Conservation (phyloP, 2,888 invertebrate genomes). For the Loripinus fragilis region DNA sequence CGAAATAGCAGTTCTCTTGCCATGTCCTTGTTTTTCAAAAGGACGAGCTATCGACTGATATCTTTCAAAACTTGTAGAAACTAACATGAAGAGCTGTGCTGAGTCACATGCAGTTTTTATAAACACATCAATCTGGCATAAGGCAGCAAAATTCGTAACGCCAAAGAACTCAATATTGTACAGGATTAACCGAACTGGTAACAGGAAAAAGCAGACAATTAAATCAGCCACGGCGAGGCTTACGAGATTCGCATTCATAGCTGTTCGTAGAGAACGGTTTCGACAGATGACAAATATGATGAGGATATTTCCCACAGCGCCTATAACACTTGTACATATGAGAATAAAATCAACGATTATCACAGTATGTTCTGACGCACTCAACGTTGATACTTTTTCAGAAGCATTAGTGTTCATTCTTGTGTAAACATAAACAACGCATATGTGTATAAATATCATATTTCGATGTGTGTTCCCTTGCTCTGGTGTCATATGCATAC, state of each 20-base stretch:
- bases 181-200: constrained; percentile 63
- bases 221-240: constrained; percentile 61
- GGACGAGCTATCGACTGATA: constrained; percentile 74
- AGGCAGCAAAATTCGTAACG: not conserved
- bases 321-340: constrained; percentile 14
- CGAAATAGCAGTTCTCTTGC: constrained; percentile 41
- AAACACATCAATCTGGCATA: constrained; percentile 61
- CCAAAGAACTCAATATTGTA: constrained; percentile 25
- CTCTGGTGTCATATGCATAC: too few relatives aligned
- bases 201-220: constrained; percentile 56
- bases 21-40: constrained; percentile 60
- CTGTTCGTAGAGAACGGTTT: constrained; percentile 54
- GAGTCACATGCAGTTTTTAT: constrained; percentile 63
- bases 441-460: too few relatives aligned
- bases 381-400: not conserved
- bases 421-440: not conserved
- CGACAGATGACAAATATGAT: constrained; percentile 34
- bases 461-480: too few relatives aligned
- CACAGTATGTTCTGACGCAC: not conserved
- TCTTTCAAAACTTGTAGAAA: constrained; percentile 70
- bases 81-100: constrained; percentile 67
- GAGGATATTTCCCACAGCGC: constrained; percentile 31
- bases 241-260: constrained; percentile 65
- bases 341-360: not conserved
- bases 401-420: constrained; percentile 4